Conservation (phyloP, 2,888 invertebrate species). For the Agriopis marginaria region DNA sequence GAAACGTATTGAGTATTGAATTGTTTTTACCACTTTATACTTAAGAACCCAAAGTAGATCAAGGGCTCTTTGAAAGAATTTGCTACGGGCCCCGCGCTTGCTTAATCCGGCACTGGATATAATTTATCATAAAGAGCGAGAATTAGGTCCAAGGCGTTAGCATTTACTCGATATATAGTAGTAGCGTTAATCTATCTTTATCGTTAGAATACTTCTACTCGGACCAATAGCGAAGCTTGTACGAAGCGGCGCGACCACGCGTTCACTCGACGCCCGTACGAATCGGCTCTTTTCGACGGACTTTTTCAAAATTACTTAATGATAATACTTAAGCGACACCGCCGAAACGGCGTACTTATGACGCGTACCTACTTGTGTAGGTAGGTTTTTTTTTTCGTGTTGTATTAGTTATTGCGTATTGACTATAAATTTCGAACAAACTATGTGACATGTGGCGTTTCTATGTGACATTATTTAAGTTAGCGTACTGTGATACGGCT, state of each 20-base stretch:
- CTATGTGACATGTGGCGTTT: constrained; percentile 38
- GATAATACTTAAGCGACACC: constrained; percentile 31
- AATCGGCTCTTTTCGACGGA: constrained; percentile 12
- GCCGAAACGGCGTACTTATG: constrained; percentile 28
- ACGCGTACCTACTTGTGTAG: constrained; percentile 1
- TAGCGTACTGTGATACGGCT: constrained; percentile 84
- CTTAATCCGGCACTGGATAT: no score
- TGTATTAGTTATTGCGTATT: constrained; percentile 21
- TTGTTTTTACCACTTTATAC: no score
- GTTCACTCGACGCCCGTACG: neutral
- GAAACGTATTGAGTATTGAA: no score
- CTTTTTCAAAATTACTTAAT: constrained; percentile 31
- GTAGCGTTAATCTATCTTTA: constrained; percentile 22
- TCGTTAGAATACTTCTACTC: constrained; percentile 43
- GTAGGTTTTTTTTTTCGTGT: constrained; percentile 11
- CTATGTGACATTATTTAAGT: constrained; percentile 65
- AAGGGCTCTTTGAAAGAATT: no score
- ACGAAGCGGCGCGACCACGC: neutral
- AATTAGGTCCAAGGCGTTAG: constrained; percentile 4
- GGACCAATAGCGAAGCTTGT: constrained; percentile 52
- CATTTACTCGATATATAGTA: constrained; percentile 19
- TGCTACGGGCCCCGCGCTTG: no score
- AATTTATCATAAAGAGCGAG: constrained; percentile 5
- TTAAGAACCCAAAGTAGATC: no score
- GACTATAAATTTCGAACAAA: constrained; percentile 44